phyloP scores from a whole-genome alignment of 2,797 vertebrate species.

The Nasua narica region DNA sequence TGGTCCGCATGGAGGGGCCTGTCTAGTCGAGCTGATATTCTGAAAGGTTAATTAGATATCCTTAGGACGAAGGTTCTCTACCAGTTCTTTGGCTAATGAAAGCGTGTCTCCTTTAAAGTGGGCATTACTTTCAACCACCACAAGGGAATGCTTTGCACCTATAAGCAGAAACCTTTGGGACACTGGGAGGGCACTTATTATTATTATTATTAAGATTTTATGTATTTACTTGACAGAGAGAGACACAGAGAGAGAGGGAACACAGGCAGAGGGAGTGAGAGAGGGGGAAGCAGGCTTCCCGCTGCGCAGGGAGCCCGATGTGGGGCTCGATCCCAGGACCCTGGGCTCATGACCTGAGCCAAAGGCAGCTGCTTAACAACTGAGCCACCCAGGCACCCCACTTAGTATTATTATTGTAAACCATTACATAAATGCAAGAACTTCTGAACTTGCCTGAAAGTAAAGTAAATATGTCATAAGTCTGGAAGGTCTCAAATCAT shows the following conservation, averaged over 20 bases:
- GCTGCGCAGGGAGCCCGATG: too few species aligned
- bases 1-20: background rate
- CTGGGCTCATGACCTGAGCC: too few species aligned
- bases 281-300: too few species aligned
- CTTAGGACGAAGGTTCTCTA: background rate
- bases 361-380: too few species aligned
- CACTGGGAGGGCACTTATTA: background rate
- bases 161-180: background rate
- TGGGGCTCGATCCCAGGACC: too few species aligned
- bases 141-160: background rate
- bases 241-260: too few species aligned
- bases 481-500: background rate
- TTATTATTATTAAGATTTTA: too few species aligned
- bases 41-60: background rate
- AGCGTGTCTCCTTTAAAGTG: background rate
- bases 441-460: slow-evolving; percentile 27
- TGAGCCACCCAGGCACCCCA: too few species aligned
- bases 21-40: background rate
- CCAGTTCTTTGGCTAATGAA: background rate
- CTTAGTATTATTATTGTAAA: background rate
- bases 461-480: background rate
- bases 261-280: too few species aligned
- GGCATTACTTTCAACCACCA: background rate
- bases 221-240: too few species aligned
- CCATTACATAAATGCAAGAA: background rate